phyloP scores from a whole-genome alignment of 2,888 invertebrate genomes.

The Dusona sp. region DNA sequence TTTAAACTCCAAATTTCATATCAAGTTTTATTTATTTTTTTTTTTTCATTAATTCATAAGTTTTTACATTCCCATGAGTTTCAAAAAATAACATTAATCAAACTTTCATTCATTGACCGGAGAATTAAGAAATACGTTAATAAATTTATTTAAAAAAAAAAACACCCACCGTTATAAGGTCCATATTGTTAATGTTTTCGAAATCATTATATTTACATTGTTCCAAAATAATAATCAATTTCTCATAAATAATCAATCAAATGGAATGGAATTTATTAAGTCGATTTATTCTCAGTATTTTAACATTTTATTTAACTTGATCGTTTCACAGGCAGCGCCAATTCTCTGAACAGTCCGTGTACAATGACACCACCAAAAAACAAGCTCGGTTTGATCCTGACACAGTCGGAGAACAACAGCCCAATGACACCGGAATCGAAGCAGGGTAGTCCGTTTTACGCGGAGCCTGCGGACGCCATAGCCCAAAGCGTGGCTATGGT shows the following conservation, averaged over 20 bases:
- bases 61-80: no score
- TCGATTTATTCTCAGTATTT: no score
- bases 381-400: conserved; percentile 79
- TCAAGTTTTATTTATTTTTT: no score
- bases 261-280: no score
- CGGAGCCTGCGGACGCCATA: conserved; percentile 94
- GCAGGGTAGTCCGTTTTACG: conserved; percentile 94
- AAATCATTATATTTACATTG: background rate
- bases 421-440: conserved; percentile 85
- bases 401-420: conserved; percentile 81
- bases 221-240: background rate
- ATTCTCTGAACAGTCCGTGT: conserved; percentile 86
- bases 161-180: no score
- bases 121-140: no score
- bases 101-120: no score
- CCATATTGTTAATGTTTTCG: background rate
- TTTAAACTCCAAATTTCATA: no score
- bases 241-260: background rate
- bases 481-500: conserved; percentile 85
- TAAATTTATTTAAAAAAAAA: no score
- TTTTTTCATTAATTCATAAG: no score
- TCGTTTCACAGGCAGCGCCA: conserved; percentile 85
- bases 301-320: background rate
- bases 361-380: conserved; percentile 81
- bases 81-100: no score